Conservation (phyloP, 2,888 invertebrate species). For the Strigamia transsilvanica region DNA sequence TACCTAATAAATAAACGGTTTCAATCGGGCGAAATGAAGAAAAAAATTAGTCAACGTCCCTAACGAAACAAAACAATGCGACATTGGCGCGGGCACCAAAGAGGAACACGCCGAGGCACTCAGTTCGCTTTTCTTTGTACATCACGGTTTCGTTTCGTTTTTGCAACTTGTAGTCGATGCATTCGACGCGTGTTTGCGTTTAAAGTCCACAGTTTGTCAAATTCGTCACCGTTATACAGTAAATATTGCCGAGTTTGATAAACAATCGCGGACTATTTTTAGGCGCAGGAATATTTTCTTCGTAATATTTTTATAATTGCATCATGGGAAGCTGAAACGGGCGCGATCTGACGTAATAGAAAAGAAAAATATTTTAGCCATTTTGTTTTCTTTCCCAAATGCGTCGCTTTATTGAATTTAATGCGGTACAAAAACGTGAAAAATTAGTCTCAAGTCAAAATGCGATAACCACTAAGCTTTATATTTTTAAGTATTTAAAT, state of each 20-base stretch:
- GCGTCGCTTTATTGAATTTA: constrained; percentile 1
- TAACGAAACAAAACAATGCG: background rate
- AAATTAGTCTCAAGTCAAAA: background rate
- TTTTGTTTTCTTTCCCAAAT: background rate
- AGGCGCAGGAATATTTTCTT: background rate
- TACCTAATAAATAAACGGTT: constrained; percentile 2
- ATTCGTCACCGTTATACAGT: background rate
- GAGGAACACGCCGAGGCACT: background rate
- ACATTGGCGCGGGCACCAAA: background rate
- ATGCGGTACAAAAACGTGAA: background rate
- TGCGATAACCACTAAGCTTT: background rate
- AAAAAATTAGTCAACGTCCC: background rate
- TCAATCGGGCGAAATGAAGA: background rate
- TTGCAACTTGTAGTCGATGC: background rate
- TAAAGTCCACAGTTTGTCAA: background rate
- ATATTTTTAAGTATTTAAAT: background rate
- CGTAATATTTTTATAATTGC: background rate
- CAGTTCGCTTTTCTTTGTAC: background rate
- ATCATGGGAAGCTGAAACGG: background rate
- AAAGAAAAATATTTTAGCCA: too few relatives aligned
- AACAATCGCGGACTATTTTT: background rate
- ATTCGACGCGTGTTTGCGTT: background rate
- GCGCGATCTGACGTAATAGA: too few relatives aligned
- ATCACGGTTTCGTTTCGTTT: background rate
- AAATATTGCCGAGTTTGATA: background rate